phyloP scores from a whole-genome alignment of 2,113 vertebrate genomes.

The Entelurus aequoreus region DNA sequence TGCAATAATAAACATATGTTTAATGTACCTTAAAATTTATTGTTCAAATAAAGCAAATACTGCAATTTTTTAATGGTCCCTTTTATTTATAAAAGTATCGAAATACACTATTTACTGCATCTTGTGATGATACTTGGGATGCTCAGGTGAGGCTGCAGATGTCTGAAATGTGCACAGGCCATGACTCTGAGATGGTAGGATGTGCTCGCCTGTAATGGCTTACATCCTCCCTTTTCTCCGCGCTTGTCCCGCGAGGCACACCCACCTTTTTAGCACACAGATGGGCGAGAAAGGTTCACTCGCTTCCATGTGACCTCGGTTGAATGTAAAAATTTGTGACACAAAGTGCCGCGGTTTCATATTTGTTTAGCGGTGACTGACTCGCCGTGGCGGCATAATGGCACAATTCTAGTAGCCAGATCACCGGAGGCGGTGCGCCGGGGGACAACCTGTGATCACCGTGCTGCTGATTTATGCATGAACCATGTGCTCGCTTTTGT shows the following conservation, averaged over 20 bases:
- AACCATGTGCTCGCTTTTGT: conserved; percentile 66
- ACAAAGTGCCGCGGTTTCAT: conserved; percentile 72
- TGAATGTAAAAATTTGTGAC: conserved; percentile 74
- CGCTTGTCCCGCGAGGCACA: conserved; percentile 28
- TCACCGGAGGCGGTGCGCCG: conserved; percentile 49
- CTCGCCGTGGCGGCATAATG: conserved; percentile 53
- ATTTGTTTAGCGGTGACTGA: conserved; percentile 64
- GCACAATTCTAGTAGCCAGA: conserved; percentile 47
- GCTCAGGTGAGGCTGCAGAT: conserved; percentile 56
- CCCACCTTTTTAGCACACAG: conserved; percentile 68
- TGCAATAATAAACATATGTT: too few relatives aligned
- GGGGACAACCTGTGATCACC: conserved; percentile 69
- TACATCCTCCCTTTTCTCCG: conserved; percentile 29
- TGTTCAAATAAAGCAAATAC: too few relatives aligned
- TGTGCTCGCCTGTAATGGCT: conserved; percentile 52
- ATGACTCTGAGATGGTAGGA: conserved; percentile 40
- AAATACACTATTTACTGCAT: background rate
- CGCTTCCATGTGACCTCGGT: conserved; percentile 50
- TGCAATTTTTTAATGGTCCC: too few relatives aligned
- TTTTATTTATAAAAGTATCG: too few relatives aligned
- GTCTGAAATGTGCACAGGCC: conserved; percentile 40
- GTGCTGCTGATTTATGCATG: conserved; percentile 72
- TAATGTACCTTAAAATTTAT: too few relatives aligned
- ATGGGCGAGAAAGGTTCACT: conserved; percentile 50
- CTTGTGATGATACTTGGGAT: background rate